Percentiles rank a stretch among this genome's conserved stretches.
Evolutionary conservation across 1,140 invertebrate genomes (phyloP).

Genomic region (Artemia franciscana): DNA sequence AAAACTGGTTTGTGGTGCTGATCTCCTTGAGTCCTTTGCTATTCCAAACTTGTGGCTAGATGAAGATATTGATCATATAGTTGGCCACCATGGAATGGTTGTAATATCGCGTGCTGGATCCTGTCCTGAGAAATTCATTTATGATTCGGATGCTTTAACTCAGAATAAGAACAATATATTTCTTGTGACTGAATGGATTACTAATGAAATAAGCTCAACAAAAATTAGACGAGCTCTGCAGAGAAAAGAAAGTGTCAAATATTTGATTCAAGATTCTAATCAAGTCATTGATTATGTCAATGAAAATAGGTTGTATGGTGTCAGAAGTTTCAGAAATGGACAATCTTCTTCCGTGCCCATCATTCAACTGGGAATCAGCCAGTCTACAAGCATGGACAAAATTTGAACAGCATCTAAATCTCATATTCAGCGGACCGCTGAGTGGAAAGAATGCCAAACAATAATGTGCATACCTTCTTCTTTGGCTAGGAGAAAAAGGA

Average conservation of each 20-base stretch:
- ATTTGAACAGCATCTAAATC: no score
- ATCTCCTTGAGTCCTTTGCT: constrained; percentile 77
- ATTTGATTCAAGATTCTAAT: constrained; percentile 66
- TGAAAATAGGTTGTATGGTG: constrained; percentile 54
- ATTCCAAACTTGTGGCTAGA: constrained; percentile 65
- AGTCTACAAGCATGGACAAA: no score
- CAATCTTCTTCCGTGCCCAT: no score
- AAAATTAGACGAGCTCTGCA: constrained; percentile 54
- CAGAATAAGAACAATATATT: constrained; percentile 59
- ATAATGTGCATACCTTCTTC: no score
- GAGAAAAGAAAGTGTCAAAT: constrained; percentile 65
- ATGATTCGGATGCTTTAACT: constrained; percentile 68
- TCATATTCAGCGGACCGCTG: no score
- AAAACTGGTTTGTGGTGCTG: constrained; percentile 74
- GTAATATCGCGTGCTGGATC: constrained; percentile 62
- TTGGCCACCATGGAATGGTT: constrained; percentile 69
- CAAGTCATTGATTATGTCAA: constrained; percentile 63
- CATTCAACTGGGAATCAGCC: no score
- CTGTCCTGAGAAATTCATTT: constrained; percentile 74
- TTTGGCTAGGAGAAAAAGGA: no score
- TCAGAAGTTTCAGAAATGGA: no score
- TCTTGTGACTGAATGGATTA: constrained; percentile 76
- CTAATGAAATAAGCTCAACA: constrained; percentile 84
- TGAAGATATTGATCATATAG: constrained; percentile 70
- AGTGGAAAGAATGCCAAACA: no score